phyloP scores from a whole-genome alignment of 2,888 invertebrate genomes.

The Cordylochernes scorpioides region DNA sequence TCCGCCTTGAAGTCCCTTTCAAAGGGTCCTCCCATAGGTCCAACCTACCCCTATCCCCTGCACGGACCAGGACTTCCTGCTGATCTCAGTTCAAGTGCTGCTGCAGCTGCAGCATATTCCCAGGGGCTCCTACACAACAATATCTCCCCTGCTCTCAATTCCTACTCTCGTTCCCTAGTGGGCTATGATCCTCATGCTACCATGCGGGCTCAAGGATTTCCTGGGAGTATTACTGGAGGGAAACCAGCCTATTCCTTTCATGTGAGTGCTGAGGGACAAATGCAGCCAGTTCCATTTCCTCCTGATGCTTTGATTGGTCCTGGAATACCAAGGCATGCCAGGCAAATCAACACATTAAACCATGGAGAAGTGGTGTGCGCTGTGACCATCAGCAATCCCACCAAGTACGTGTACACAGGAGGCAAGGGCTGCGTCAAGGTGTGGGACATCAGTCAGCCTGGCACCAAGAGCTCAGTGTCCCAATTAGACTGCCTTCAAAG shows the following conservation, averaged over 20 bases:
- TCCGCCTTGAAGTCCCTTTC: constrained; percentile 16
- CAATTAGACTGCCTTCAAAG: constrained; percentile 74
- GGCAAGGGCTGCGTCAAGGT: constrained; percentile 92
- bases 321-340: constrained; percentile 68
- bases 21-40: constrained; percentile 11
- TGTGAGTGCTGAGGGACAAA: constrained; percentile 59
- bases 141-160: constrained; percentile 34
- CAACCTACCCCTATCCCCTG: constrained; percentile 14
- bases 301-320: constrained; percentile 69
- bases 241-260: constrained; percentile 89
- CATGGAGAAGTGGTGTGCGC: constrained; percentile 96
- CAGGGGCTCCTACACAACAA: constrained; percentile 33
- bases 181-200: constrained; percentile 35
- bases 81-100: constrained; percentile 22
- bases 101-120: constrained; percentile 16
- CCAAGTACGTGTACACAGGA: constrained; percentile 79
- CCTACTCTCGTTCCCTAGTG: constrained; percentile 29
- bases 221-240: constrained; percentile 29
- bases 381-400: constrained; percentile 68
- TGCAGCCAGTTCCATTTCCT: constrained; percentile 78
- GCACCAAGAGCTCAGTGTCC: constrained; percentile 54
- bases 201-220: constrained; percentile 30
- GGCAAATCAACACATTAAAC: constrained; percentile 65
- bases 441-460: constrained; percentile 79
- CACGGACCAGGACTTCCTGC: constrained; percentile 13